Base-by-base conservation (phyloP, 37 sponge, comb jelly and placozoan genomes). In the Lycopodina hypogea region DNA sequence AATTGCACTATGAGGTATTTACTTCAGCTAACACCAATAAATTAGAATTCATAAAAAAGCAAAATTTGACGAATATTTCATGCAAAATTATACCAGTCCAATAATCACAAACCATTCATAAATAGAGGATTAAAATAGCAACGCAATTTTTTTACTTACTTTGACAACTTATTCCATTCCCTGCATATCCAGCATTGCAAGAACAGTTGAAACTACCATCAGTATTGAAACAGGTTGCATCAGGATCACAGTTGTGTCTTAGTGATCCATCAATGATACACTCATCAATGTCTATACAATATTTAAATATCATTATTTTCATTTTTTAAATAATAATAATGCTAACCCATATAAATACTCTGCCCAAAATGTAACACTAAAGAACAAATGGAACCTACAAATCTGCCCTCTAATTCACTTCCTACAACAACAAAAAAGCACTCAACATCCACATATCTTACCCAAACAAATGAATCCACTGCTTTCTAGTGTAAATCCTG, bases 151-250 rank as follows among this genome's bases (percentile, higher is more conserved):
- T 45, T 12, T 45, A 12, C 56, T 35, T 68, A 78, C 79, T 38
- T 35, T 21, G 56, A 32, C 80, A 70, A 37, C 17, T 59, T 28
- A 42, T 42, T 52, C 71, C 59, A 69, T 70, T 57, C 37, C 60
- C 71, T 37, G 14, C 58, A 30, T 80, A 71, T 28, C 80, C 80
- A 70, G 28, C 3, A 39, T 59, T 70, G 34, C 80, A 80, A 1
- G 23, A 28, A 36, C 87, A 86, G 34, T 32, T 60, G 66, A 73
- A 85, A 65, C 79, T 78, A 33, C 85, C 85, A 60, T 4, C 29
- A 39, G 85, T 85, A 56, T 85, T 78, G 48, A 38, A 57, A 61
- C 85, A 90, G 65, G 35, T 22, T 59, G 81, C 72, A 32, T 77
- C 64, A 7, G 15, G 39, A 68, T 67, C 37, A 78, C 79, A 78